Evolutionary conservation across 2,888 invertebrate genomes (phyloP).

Genomic region (Mythimna loreyi): DNA sequence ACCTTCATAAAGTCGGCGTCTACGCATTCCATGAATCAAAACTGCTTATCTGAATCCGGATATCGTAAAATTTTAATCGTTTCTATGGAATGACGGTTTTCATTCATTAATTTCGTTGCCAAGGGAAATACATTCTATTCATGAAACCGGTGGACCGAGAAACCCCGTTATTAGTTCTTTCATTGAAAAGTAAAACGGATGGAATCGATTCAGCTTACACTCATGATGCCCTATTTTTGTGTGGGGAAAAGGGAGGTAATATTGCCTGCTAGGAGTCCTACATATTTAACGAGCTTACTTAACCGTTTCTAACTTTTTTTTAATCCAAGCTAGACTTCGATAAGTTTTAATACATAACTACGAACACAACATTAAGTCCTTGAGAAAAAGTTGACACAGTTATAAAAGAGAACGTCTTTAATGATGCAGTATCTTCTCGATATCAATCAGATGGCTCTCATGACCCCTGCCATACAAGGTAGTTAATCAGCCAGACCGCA

Average conservation of each 20-base stretch:
- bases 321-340: not conserved
- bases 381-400: slow-evolving; percentile 47
- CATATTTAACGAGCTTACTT: slow-evolving; percentile 32
- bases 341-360: slow-evolving; percentile 5
- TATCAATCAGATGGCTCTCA: slow-evolving; percentile 44
- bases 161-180: slow-evolving; percentile 14
- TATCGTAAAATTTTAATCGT: slow-evolving; percentile 45
- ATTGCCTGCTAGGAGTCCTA: slow-evolving; percentile 14
- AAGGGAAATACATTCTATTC: slow-evolving; percentile 18
- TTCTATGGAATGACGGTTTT: slow-evolving; percentile 32
- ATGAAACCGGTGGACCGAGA: slow-evolving; percentile 13
- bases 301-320: slow-evolving; percentile 8
- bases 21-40: slow-evolving; percentile 39
- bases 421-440: slow-evolving; percentile 41
- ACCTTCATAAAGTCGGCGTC: slow-evolving; percentile 29
- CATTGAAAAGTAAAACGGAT: slow-evolving; percentile 18
- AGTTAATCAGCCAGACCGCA: slow-evolving; percentile 43
- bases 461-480: slow-evolving; percentile 50
- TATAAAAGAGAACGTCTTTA: slow-evolving; percentile 52
- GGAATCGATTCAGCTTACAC: slow-evolving; percentile 33
- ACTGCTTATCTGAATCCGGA: slow-evolving; percentile 39
- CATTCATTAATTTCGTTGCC: slow-evolving; percentile 38
- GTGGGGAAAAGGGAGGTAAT: not conserved
- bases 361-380: slow-evolving; percentile 14
- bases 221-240: slow-evolving; percentile 36